Conservation (phyloP, 2,888 invertebrate species). For the Charanyca ferruginea region DNA sequence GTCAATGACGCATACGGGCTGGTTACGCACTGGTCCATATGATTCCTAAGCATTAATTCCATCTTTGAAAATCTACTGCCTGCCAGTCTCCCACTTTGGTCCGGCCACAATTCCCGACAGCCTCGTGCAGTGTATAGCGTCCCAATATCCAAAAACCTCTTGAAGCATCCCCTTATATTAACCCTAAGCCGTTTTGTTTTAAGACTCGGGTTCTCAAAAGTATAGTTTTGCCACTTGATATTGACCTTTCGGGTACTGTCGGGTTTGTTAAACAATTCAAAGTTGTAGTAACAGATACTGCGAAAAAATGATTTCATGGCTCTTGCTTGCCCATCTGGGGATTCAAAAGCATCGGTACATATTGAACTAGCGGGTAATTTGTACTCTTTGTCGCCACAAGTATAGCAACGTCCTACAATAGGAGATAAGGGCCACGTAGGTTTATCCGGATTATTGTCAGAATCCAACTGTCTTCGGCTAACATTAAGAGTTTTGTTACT, state of each 20-base stretch:
- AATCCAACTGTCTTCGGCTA: background rate
- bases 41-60: constrained; percentile 8
- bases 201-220: background rate
- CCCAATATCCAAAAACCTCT: constrained; percentile 35
- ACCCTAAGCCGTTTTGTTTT: accelerated
- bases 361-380: background rate
- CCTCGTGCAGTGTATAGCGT: constrained; percentile 26
- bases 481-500: constrained; percentile 7
- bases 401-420: constrained; percentile 8
- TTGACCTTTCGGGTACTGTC: accelerated
- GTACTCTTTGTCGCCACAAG: background rate
- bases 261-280: background rate
- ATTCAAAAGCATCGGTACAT: constrained; percentile 28
- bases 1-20: constrained; percentile 32
- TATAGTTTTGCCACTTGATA: too few species aligned
- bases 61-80: background rate
- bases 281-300: background rate
- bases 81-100: background rate
- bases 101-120: constrained; percentile 15
- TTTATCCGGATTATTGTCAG: too few species aligned
- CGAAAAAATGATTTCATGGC: constrained; percentile 21
- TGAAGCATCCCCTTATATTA: constrained; percentile 20
- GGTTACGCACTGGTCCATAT: constrained; percentile 13
- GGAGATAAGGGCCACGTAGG: background rate
- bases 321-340: constrained; percentile 17